phyloP scores from a whole-genome alignment of 2,113 vertebrate genomes.

The Miniopterus natalensis region DNA sequence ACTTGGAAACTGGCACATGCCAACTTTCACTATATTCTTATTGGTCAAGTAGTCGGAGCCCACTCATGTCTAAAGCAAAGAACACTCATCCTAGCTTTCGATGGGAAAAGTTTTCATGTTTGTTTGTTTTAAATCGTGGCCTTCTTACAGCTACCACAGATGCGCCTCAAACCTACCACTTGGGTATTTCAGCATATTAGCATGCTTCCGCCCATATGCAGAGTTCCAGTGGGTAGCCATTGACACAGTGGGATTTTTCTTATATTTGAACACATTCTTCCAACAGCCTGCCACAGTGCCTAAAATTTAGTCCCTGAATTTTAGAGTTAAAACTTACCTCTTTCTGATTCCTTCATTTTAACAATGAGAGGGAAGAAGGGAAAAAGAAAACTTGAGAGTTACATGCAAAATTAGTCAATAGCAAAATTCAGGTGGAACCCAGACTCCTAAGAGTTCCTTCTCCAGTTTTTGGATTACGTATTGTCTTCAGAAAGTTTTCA shows the following conservation, averaged over 20 bases:
- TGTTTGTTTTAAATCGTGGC: not conserved
- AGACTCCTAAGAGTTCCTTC: not conserved
- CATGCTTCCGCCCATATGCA: not conserved
- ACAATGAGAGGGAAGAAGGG: not conserved
- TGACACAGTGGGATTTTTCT: not conserved
- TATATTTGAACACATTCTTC: not conserved
- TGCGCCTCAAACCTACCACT: not conserved
- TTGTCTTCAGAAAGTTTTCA: not conserved
- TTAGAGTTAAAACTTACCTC: not conserved
- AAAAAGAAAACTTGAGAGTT: not conserved
- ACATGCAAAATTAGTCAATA: not conserved
- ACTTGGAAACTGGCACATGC: not conserved
- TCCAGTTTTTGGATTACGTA: not conserved
- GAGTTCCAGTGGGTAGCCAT: not conserved
- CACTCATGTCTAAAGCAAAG: not conserved
- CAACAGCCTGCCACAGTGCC: accelerated
- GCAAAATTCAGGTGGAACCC: not conserved
- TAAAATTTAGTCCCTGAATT: not conserved
- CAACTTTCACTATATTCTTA: not conserved
- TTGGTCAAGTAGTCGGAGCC: not conserved
- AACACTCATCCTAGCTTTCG: not conserved
- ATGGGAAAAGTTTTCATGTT: not conserved
- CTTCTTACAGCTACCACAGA: not conserved
- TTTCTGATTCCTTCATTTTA: not conserved
- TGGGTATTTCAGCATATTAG: not conserved